Evolutionary conservation across 1,140 invertebrate genomes (phyloP), one percentile per base, ranked within the genome.

Genomic region (Scaptodrosophila lebanonensis): DNA sequence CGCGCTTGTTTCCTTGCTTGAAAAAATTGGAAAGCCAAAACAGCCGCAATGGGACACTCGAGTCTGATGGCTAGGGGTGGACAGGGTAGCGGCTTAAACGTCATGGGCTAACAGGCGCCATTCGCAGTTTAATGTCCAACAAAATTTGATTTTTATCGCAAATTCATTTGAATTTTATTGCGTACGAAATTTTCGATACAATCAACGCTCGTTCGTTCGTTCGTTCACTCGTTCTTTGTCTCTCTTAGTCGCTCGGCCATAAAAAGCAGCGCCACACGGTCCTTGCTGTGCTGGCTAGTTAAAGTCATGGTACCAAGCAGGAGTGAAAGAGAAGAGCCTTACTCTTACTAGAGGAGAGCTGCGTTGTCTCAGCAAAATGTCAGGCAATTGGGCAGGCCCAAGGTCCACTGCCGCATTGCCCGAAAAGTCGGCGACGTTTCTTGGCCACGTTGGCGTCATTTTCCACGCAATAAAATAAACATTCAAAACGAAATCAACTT

Each of bases 101-200:
- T n/a, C n/a, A n/a, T n/a, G n/a, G n/a, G n/a, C n/a, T n/a, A n/a
- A n/a, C n/a, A n/a, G n/a, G n/a, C n/a, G n/a, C n/a, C n/a, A n/a
- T n/a, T n/a, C n/a, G n/a, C n/a, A n/a, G n/a, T n/a, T n/a, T n/a
- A n/a, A 82, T 82, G 72, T 65, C 72, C 68, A 71, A 79, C 69
- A 66, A 84, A 71, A 84, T 84, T 84, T 84, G 82, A 84, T 84
- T 84, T 82, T 84, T 84, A 84, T 84, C 82, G 66, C 75, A 70
- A 82, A 72, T 84, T 76, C 79, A 84, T 84, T 84, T 84, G 82
- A 84, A 84, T 84, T 84, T 84, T 84, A 84, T 84, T 84, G 72
- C 82, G 67, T 84, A 84, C 75, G 73, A 82, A 79, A 83, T 83
- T 62, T 65, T 51, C 54, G 75, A 82, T 82, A 82, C 60, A 75